These are phyloP conservation scores for Folsomia candida DNA, from an alignment of 2,888 invertebrate genomes.

Conservation along the genomic window DNA sequence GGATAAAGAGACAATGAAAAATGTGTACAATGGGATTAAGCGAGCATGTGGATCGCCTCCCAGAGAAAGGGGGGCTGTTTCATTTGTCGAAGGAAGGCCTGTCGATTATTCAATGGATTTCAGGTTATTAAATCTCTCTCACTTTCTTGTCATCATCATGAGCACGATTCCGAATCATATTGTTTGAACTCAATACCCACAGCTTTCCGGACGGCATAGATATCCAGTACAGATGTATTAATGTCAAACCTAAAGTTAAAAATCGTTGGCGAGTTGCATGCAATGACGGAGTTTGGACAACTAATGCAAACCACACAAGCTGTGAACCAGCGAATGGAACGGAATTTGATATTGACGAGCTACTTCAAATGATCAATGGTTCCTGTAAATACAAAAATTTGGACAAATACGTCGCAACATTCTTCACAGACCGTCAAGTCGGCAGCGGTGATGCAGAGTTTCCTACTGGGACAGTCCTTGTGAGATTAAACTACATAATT, in stretches of 20 bases:
- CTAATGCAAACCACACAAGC: conserved; percentile 63
- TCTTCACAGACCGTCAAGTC: conserved; percentile 75
- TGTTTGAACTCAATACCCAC: conserved; percentile 9
- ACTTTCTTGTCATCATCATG: too few relatives aligned
- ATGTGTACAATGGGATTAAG: conserved; percentile 30
- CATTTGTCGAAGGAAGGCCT: conserved; percentile 67
- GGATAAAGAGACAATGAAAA: conserved; percentile 3
- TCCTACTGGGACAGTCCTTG: conserved; percentile 69
- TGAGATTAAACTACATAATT: conserved; percentile 54
- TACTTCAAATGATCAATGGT: conserved; percentile 41
- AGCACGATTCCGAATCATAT: neutral
- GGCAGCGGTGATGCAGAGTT: conserved; percentile 74
- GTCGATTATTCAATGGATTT: conserved; percentile 63
- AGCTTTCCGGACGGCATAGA: conserved; percentile 76
- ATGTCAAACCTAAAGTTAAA: conserved; percentile 52
- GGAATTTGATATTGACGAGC: conserved; percentile 28
- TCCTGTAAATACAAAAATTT: conserved; percentile 74
- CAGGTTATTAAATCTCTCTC: conserved; percentile 38
- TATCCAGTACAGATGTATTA: conserved; percentile 72
- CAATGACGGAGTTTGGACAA: conserved; percentile 81
- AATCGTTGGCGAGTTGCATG: conserved; percentile 82
- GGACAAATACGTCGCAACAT: conserved; percentile 68
- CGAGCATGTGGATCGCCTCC: conserved; percentile 65
- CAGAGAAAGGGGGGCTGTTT: conserved; percentile 73
- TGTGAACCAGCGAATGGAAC: conserved; percentile 58